These are phyloP conservation scores for Holotrichia oblita DNA, from an alignment of 1,140 invertebrate species.

Conservation along the genomic window DNA sequence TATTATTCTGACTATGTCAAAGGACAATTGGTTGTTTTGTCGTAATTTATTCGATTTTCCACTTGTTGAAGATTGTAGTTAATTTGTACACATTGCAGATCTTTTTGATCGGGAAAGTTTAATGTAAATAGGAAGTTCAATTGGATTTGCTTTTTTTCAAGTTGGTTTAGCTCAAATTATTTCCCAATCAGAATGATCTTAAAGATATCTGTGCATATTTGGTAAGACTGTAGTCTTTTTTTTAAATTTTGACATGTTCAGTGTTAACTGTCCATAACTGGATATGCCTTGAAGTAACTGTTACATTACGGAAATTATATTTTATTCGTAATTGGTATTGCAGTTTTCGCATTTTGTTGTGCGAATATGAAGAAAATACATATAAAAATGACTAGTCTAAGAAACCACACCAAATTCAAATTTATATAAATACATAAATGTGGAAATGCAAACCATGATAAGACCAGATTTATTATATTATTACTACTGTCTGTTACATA, in stretches of 20 bases:
- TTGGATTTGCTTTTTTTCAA: no score
- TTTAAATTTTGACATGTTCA: not conserved
- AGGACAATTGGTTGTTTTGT: no score
- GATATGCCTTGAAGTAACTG: not conserved
- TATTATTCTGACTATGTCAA: no score
- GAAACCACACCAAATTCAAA: slow-evolving; percentile 1
- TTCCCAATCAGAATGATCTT: no score
- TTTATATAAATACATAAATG: not conserved
- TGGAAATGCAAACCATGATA: not conserved
- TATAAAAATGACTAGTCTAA: slow-evolving; percentile 18
- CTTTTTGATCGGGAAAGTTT: no score
- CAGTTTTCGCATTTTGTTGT: not conserved
- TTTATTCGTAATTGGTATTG: not conserved
- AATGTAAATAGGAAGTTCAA: no score
- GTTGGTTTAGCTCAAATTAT: no score
- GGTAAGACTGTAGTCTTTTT: no score
- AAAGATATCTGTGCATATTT: no score
- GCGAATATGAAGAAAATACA: not conserved
- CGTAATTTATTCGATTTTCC: no score
- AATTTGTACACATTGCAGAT: no score
- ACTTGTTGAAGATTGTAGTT: no score
- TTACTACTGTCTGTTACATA: slow-evolving; percentile 10
- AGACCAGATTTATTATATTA: slow-evolving; percentile 17
- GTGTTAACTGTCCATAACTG: not conserved
- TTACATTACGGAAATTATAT: not conserved